Conservation (phyloP, 2,888 invertebrate species). For the Drosophila quinaria region DNA sequence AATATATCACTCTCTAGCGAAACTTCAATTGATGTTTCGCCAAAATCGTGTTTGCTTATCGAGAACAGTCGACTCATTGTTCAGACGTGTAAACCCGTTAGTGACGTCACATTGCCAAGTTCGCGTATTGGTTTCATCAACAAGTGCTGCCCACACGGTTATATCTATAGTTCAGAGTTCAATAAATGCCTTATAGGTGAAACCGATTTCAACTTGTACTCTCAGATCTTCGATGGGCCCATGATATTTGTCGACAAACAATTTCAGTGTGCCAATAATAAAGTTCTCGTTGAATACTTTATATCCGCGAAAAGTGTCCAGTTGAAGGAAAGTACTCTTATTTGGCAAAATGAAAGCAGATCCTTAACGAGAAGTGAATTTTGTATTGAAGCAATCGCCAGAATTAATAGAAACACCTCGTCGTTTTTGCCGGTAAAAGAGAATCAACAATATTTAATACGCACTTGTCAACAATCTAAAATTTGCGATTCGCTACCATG, state of each 20-base stretch:
- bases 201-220: constrained; percentile 66
- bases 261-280: constrained; percentile 69
- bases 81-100: constrained; percentile 59
- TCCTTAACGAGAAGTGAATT: constrained; percentile 64
- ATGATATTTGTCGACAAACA: constrained; percentile 75
- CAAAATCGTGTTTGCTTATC: constrained; percentile 63
- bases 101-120: constrained; percentile 30
- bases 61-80: constrained; percentile 59
- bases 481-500: constrained; percentile 78
- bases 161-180: constrained; percentile 67
- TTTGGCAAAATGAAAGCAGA: constrained; percentile 53
- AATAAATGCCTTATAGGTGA: constrained; percentile 64
- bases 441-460: constrained; percentile 61
- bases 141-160: constrained; percentile 83
- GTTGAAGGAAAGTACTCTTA: constrained; percentile 61
- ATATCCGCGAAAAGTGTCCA: constrained; percentile 64
- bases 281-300: constrained; percentile 82
- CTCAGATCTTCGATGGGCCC: constrained; percentile 66
- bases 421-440: not conserved
- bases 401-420: not conserved
- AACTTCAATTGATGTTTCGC: constrained; percentile 19
- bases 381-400: constrained; percentile 82
- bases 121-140: constrained; percentile 69
- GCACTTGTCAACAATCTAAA: constrained; percentile 65
- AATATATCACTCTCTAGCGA: constrained; percentile 32